Conservation (phyloP, 2,888 invertebrate species). For the Parnassius smintheus region DNA sequence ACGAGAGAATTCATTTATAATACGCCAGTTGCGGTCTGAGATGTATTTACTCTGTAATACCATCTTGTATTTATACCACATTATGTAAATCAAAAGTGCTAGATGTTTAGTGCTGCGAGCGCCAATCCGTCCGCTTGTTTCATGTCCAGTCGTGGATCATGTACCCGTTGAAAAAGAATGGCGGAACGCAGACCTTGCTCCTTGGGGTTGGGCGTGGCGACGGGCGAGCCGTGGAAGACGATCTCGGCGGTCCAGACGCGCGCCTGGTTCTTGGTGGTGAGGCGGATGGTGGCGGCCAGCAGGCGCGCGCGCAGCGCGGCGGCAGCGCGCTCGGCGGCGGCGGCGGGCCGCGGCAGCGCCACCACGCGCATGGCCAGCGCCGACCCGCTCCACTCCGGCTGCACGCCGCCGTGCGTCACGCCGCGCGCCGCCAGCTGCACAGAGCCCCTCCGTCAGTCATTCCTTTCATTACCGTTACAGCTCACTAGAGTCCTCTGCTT, state of each 20-base stretch:
- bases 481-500: too few relatives aligned
- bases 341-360: slow-evolving; percentile 85
- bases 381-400: slow-evolving; percentile 95
- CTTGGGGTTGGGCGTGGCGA: slow-evolving; percentile 89
- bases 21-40: too few relatives aligned
- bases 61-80: too few relatives aligned
- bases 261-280: slow-evolving; percentile 88
- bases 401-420: slow-evolving; percentile 95
- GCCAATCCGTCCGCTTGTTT: too few relatives aligned
- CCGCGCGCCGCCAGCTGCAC: slow-evolving; percentile 86
- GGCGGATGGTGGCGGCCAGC: slow-evolving; percentile 90
- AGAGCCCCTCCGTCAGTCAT: too few relatives aligned
- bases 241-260: slow-evolving; percentile 95
- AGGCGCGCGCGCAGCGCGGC: slow-evolving; percentile 88
- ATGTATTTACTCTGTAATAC: too few relatives aligned
- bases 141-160: too few relatives aligned
- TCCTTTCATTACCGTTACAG: too few relatives aligned
- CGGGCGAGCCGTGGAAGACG: slow-evolving; percentile 90
- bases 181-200: slow-evolving; percentile 83
- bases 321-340: slow-evolving; percentile 78
- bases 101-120: too few relatives aligned
- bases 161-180: too few relatives aligned
- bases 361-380: slow-evolving; percentile 90
- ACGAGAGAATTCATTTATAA: too few relatives aligned
- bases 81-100: too few relatives aligned